Evolutionary conservation across 2,113 vertebrate genomes (phyloP).

Genomic region (Oncorhynchus nerka): DNA sequence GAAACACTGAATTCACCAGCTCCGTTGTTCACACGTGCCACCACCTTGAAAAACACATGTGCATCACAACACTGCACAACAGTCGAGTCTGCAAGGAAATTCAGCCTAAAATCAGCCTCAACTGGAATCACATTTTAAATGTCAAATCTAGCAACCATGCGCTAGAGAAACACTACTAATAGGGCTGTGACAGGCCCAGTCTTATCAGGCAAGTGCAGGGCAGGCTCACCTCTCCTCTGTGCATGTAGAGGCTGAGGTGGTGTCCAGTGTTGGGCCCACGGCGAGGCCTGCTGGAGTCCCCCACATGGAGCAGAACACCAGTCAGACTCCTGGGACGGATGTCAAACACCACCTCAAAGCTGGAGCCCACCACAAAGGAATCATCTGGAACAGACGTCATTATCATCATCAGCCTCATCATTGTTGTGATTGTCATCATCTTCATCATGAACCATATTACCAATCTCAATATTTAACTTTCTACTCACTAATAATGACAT

Average conservation of each 20-base stretch:
- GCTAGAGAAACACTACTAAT: no score
- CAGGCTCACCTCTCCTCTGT: constrained; percentile 80
- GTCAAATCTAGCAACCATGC: not conserved
- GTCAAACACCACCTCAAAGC: constrained; percentile 82
- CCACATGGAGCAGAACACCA: constrained; percentile 80
- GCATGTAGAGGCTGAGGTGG: constrained; percentile 83
- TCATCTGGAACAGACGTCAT: constrained; percentile 68
- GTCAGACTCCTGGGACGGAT: constrained; percentile 78
- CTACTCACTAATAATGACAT: constrained; percentile 79
- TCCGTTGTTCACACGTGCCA: constrained; percentile 78
- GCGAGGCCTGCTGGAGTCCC: constrained; percentile 53
- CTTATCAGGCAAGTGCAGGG: not conserved
- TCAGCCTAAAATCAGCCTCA: not conserved
- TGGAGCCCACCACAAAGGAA: constrained; percentile 70
- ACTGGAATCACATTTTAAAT: not conserved
- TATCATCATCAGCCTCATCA: not conserved
- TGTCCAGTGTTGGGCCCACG: constrained; percentile 24
- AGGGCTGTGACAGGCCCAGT: no score
- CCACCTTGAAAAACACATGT: constrained; percentile 72
- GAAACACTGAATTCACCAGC: constrained; percentile 77
- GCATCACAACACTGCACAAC: constrained; percentile 10
- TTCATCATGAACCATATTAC: not conserved
- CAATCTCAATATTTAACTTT: not conserved
- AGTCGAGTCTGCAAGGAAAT: not conserved
- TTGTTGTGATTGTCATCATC: not conserved